Base-by-base conservation (phyloP, 1,140 invertebrate species). In the Aphelenchoides fujianensis region DNA sequence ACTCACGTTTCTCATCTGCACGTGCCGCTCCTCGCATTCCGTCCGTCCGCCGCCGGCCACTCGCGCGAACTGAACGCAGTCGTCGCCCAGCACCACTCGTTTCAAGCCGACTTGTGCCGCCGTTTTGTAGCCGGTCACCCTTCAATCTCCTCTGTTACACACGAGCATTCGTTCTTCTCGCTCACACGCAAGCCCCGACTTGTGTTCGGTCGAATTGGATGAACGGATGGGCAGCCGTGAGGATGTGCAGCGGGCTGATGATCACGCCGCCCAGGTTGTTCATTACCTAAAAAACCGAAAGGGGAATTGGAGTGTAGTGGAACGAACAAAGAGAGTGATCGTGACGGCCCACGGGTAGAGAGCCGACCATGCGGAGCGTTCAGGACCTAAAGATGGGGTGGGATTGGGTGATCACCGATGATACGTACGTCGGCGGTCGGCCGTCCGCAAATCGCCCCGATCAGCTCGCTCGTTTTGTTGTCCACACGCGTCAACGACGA, bases 21-120 rank as follows among this genome's bases (percentile, higher is more conserved):
- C 12, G 23, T 48, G 12, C 12, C 12, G 12, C 41, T 48, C 41
- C 23, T 48, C 23, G 23, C 41, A 48, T 12, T 12, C 23, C 23
- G 41, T 12, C 12, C 12, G 12, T 23, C 12, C 12, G 23, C 12
- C 23, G 12, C 12, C 23, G 23, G 41, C 12, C 12, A 23, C 23
- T 23, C 41, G 41, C 0, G 19, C 41, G 1, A 66, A 73, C 3
- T 68, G 70, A 41, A 75, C 76, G 34, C 74, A 75, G 5, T 52
- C 70, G 2, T 54, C 74, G 5, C 74, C 74, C 48, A 78, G 66
- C 1, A 70, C 57, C 5, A 75, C 74, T 31, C 35, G 36, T 3
- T 57, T 19, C 2, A 41, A 54, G 27, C 57, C 41, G 0, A 71
- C n/a, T 28, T 72, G 34, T 19, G 30, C 23, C n/a, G 27, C 19